Conservation (phyloP, 2,888 invertebrate genomes). For the Cephus nigrinus region DNA sequence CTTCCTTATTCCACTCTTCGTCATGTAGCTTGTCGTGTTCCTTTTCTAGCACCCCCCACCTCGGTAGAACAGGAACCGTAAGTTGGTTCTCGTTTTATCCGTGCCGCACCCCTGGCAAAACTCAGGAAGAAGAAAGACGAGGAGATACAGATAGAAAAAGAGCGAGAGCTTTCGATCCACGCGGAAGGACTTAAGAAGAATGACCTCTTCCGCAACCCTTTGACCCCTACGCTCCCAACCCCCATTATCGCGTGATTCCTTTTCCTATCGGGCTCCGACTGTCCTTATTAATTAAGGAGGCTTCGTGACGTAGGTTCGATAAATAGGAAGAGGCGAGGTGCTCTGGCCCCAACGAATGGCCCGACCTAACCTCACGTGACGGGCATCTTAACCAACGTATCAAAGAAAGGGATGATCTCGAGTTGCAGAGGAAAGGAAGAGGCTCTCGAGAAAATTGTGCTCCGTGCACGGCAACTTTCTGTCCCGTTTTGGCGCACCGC, state of each 20-base stretch:
- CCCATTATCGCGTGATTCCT: slow-evolving; percentile 23
- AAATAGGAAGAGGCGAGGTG: not conserved
- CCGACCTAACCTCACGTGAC: not conserved
- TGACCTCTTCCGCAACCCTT: not conserved
- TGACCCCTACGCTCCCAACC: not conserved
- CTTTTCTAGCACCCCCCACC: not conserved
- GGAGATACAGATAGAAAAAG: not conserved
- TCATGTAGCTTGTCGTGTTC: not conserved
- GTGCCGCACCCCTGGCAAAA: not conserved
- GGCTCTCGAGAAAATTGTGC: slow-evolving; percentile 35
- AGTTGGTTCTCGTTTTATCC: not conserved
- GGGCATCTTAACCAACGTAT: not conserved
- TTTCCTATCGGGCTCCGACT: slow-evolving; percentile 24
- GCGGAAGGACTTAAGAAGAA: not conserved
- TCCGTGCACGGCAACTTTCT: slow-evolving; percentile 33
- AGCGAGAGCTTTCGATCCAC: not conserved
- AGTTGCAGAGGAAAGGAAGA: not conserved
- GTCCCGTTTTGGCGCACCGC: slow-evolving; percentile 39
- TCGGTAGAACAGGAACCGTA: not conserved
- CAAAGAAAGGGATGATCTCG: not conserved
- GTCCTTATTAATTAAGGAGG: slow-evolving; percentile 28
- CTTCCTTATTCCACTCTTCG: not conserved
- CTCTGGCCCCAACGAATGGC: not conserved
- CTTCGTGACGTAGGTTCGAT: slow-evolving; percentile 6
- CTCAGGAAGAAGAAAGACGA: not conserved